These are phyloP conservation scores for Lasioglossum villosulum DNA, from an alignment of 2,888 invertebrate genomes.

Conservation along the genomic window DNA sequence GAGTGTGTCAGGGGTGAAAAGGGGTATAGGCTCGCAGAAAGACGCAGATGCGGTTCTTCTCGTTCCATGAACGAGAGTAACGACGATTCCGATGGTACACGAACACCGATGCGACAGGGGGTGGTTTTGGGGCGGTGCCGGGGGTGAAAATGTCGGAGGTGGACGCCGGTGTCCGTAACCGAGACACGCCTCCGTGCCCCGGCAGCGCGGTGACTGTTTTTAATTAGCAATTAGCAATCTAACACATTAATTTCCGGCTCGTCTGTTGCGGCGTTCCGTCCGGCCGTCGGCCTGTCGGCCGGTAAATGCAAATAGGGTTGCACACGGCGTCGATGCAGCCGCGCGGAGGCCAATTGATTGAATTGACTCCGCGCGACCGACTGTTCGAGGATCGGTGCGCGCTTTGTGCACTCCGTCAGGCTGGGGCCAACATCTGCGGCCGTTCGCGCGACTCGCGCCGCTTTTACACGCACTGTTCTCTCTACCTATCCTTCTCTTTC, in stretches of 20 bases:
- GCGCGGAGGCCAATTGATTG: slow-evolving; percentile 81
- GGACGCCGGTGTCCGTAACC: slow-evolving; percentile 22
- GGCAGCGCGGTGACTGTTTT: slow-evolving; percentile 76
- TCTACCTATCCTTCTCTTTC: neutral
- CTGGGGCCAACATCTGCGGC: slow-evolving; percentile 44
- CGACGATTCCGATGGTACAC: slow-evolving; percentile 1
- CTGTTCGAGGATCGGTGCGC: slow-evolving; percentile 30
- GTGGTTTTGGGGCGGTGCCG: neutral
- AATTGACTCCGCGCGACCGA: slow-evolving; percentile 78
- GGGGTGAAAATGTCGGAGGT: neutral
- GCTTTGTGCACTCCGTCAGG: slow-evolving; percentile 4
- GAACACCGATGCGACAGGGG: neutral
- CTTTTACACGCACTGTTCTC: neutral
- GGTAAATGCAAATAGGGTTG: slow-evolving; percentile 82
- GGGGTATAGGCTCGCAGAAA: neutral
- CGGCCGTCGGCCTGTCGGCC: slow-evolving; percentile 53
- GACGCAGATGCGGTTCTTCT: neutral
- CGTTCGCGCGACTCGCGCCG: slow-evolving; percentile 27
- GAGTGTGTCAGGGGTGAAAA: neutral
- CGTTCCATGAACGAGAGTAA: neutral
- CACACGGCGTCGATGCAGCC: slow-evolving; percentile 52
- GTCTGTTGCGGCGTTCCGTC: slow-evolving; percentile 81
- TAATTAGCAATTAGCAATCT: slow-evolving; percentile 84
- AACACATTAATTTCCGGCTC: slow-evolving; percentile 84
- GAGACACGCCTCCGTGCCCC: slow-evolving; percentile 15